Percentiles rank a stretch among this genome's conserved stretches.
Conservation (phyloP, 2,888 invertebrate species). For the Lydus trimaculatus region DNA sequence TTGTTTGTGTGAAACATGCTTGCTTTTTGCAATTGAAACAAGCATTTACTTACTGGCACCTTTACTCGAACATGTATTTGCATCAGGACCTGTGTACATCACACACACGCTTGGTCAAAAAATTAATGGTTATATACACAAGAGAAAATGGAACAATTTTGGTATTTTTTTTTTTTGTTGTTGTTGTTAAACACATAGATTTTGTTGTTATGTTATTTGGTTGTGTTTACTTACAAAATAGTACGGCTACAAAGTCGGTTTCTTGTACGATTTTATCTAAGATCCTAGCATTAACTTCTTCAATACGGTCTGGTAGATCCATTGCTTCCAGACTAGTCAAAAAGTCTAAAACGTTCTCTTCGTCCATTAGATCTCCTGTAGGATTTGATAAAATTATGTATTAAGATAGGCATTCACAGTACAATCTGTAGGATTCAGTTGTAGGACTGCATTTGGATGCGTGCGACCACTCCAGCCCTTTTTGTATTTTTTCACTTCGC, state of each 20-base stretch:
- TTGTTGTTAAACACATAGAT: conserved; percentile 8
- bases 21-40: neutral
- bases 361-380: conserved; percentile 92
- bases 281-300: conserved; percentile 93
- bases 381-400: no score
- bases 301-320: conserved; percentile 93
- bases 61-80: conserved; percentile 65
- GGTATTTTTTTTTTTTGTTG: no score
- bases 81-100: conserved; percentile 64
- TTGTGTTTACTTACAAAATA: conserved; percentile 83
- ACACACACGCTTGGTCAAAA: conserved; percentile 35
- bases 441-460: no score
- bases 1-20: neutral
- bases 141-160: neutral
- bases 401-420: no score
- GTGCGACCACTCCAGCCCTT: no score
- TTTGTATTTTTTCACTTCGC: no score
- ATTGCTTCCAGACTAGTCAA: conserved; percentile 93
- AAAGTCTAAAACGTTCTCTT: conserved; percentile 92
- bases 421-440: no score
- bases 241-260: conserved; percentile 89
- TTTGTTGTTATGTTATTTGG: neutral
- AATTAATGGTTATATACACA: conserved; percentile 27
- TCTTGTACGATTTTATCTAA: conserved; percentile 90
- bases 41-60: conserved; percentile 67